Evolutionary conservation across 2,797 vertebrate genomes (phyloP), one percentile per base, ranked within the genome.

Genomic region (Onychomys torridus): DNA sequence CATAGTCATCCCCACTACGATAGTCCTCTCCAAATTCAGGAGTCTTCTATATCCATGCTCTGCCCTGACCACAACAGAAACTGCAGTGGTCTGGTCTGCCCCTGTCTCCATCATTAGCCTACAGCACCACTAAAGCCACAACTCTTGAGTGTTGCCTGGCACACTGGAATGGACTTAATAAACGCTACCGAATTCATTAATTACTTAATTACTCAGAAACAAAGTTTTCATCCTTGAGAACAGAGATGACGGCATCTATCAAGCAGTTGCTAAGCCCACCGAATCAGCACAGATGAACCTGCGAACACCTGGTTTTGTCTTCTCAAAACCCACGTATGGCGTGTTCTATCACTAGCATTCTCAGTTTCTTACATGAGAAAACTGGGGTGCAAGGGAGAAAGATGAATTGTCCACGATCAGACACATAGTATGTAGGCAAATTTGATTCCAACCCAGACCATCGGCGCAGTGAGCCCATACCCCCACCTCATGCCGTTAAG

Each of bases 101-200:
- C 49, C 16, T 0, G 2, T 32, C 73, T 40, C 34, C 37, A 3
- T 9, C 46, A 4, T 4, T 2, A n/a, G 55, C 76, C 52, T 5
- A 0, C 11, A 3, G 32, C 9, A 40, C 1, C 1, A 0, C 40
- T 0, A 32, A 32, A 59, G 46, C 19, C 10, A 78, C 37, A 14
- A 3, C 40, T n/a, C 27, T 40, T 10, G 2, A 32, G 3, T 17
- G 0, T 5, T 43, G 27, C 37, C 25, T 5, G 52, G n/a, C 67
- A 67, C 29, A 0, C 2, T 1, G 57, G 5, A 4, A 4, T 16
- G 25, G 27, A 11, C 13, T 40, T 5, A 0, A 1, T 5, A 19
- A 43, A 65, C 1, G 76, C 4, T 27, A 8, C 2, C 4, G 17
- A 49, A 11, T 14, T 40, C 37, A 1, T 9, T 25, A 1, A 34